Base-by-base conservation (phyloP, 2,113 vertebrate genomes). In the Myxocyprinus asiaticus region DNA sequence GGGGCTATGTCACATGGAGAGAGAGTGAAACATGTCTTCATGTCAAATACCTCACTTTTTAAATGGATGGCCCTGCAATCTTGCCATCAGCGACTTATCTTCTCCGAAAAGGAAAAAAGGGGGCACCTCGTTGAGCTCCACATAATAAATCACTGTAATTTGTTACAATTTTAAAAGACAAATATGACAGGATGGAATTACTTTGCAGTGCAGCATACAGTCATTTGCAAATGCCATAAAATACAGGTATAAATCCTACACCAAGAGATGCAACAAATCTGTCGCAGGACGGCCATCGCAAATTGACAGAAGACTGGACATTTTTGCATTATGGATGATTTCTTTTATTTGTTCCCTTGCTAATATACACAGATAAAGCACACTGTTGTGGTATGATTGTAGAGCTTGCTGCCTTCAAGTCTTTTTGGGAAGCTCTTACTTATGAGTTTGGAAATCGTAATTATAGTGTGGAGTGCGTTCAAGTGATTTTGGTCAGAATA, bases 161-260 rank as follows among this genome's bases (percentile, higher is more conserved):
- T 96, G 94, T 96, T 95, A 95, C 94, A 91, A 93, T 95, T 96
- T 96, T 91, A 92, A 95, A 95, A 97, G 95, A 96, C 94, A 96
- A 97, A 96, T 95, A 96, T 96, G 96, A 96, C 95, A 96, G 94
- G 92, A 84, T 93, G 92, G 92, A 96, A 96, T 96, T 95, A 96
- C 95, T 95, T 91, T 91, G 92, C 89, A 67, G 88, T 82, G 77
- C 89, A 82, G 14, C 88, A 94, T 92, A 90, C 92, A 94, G 92
- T 94, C 95, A 94, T 96, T 95, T 95, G 93, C 94, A 93, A 94
- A 94, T 93, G 92, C 94, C 91, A 89, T 94, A 94, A 95, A 95
- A 89, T 94, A 94, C 92, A 93, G 86, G 91, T 90, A 94, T 95
- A 95, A 94, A 95, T 94, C 93, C 93, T 44, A 11, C 59, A 66